Percentiles rank a stretch among this genome's conserved stretches.
These are phyloP conservation scores for Balearica regulorum DNA, from an alignment of 2,797 vertebrate genomes.

Conservation along the genomic window DNA sequence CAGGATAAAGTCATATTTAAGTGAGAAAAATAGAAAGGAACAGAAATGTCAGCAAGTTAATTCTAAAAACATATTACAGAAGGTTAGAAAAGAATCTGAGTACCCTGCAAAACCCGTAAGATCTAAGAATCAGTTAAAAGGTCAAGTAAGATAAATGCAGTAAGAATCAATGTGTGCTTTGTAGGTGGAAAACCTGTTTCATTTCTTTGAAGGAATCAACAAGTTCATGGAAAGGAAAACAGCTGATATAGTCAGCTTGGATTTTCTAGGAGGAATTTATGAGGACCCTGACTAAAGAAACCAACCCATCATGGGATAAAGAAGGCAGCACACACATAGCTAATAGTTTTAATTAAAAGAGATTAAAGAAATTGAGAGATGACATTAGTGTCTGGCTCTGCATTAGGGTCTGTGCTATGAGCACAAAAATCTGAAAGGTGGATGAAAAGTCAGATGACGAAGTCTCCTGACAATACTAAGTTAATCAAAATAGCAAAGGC, in stretches of 20 bases:
- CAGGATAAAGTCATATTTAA: not conserved
- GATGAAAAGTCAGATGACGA: not conserved
- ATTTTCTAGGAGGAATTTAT: not conserved
- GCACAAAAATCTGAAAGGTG: not conserved
- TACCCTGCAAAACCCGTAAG: not conserved
- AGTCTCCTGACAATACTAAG: not conserved
- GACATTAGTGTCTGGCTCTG: not conserved
- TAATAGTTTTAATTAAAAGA: not conserved
- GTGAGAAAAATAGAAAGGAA: not conserved
- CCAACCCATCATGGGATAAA: not conserved
- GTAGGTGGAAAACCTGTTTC: not conserved
- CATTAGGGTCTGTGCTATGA: not conserved
- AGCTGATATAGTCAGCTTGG: not conserved
- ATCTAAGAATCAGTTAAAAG: not conserved
- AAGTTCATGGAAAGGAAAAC: not conserved
- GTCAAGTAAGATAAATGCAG: not conserved
- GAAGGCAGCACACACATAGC: not conserved
- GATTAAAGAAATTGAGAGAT: not conserved
- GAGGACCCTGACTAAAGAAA: not conserved
- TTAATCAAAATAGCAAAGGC: not conserved
- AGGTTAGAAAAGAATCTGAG: not conserved
- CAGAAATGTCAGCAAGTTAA: not conserved
- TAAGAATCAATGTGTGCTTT: not conserved
- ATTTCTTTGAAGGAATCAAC: not conserved
- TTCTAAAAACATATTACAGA: not conserved